These are phyloP conservation scores for Helicoverpa armigera DNA, from an alignment of 1,140 invertebrate genomes.

Conservation along the genomic window DNA sequence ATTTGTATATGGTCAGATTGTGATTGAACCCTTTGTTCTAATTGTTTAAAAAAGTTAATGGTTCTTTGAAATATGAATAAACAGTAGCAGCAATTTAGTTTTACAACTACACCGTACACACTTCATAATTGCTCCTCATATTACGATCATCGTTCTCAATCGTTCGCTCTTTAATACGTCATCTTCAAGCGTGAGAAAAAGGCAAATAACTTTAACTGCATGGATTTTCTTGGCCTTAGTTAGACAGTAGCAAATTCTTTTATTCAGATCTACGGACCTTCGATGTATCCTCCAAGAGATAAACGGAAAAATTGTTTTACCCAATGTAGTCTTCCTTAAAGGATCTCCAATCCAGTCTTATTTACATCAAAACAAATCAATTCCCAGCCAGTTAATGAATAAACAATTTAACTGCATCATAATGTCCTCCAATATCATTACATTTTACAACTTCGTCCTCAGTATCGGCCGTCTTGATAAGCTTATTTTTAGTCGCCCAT, in stretches of 20 bases:
- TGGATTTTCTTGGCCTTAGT: no score
- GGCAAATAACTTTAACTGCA: no score
- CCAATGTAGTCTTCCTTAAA: neutral
- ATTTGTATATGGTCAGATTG: conserved; percentile 12
- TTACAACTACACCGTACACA: no score
- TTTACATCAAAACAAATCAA: neutral
- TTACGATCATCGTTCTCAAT: no score
- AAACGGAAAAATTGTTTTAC: neutral
- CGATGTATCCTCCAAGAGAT: no score
- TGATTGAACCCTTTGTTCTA: neutral
- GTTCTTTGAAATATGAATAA: neutral
- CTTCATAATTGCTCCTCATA: no score
- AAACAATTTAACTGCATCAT: neutral
- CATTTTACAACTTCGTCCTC: conserved; percentile 14
- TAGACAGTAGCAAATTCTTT: no score
- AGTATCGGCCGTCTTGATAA: conserved; percentile 34
- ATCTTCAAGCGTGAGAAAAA: no score
- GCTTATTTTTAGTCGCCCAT: conserved; percentile 47
- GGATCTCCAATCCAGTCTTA: neutral
- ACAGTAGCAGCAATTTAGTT: no score
- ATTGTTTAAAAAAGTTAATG: neutral
- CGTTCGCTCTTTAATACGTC: no score
- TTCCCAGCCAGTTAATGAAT: conserved; percentile 2
- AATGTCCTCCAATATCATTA: conserved; percentile 21
- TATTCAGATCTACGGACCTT: no score